Evolutionary conservation across 1,140 invertebrate genomes (phyloP).

Genomic region (Contarinia nasturtii): DNA sequence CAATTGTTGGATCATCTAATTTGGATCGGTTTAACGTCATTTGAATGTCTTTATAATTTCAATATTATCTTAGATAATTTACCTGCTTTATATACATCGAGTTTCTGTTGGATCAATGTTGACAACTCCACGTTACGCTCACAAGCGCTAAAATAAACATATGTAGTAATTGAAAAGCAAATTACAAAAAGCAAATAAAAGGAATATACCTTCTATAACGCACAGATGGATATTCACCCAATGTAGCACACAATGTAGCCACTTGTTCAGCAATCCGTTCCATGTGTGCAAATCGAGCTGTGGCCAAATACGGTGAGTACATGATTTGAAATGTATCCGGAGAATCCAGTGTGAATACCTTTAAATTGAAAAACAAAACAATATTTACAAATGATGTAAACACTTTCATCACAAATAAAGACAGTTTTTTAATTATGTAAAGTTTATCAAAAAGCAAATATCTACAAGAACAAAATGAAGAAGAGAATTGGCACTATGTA

Average conservation of each 20-base stretch:
- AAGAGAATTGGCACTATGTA: too few relatives aligned
- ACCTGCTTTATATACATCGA: constrained; percentile 93
- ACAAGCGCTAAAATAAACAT: constrained; percentile 50
- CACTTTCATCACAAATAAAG: neutral
- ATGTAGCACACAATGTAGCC: constrained; percentile 95
- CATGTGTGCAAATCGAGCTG: constrained; percentile 62
- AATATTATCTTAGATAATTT: too few relatives aligned
- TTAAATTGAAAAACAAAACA: constrained; percentile 5
- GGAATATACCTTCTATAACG: constrained; percentile 64
- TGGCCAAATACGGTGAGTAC: constrained; percentile 73
- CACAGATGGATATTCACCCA: constrained; percentile 96
- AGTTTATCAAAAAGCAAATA: too few relatives aligned
- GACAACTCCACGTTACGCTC: constrained; percentile 93
- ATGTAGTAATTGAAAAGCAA: constrained; percentile 1
- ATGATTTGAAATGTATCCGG: constrained; percentile 91
- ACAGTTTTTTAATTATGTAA: too few relatives aligned
- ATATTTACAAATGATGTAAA: neutral
- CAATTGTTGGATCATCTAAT: constrained; percentile 97
- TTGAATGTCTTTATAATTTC: too few relatives aligned
- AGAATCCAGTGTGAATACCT: constrained; percentile 96
- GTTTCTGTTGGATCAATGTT: constrained; percentile 92
- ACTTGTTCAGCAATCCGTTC: constrained; percentile 95
- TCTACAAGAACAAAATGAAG: too few relatives aligned
- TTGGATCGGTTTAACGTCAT: too few relatives aligned
- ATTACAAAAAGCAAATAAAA: neutral